These are phyloP conservation scores for Bembecia ichneumoniformis DNA, from an alignment of 2,888 invertebrate genomes.

Conservation along the genomic window DNA sequence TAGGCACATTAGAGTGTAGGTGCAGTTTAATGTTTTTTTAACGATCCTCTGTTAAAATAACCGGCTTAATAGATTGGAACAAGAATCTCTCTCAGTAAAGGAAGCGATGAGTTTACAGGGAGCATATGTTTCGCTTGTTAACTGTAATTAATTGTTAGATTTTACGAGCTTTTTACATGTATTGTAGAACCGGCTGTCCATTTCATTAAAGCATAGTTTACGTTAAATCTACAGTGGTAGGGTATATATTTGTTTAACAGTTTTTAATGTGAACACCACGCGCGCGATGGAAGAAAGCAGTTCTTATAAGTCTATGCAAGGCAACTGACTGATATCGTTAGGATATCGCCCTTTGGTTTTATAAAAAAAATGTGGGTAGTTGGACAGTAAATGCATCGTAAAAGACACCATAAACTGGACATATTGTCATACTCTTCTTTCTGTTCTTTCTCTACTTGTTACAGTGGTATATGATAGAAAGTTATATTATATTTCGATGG, in stretches of 20 bases:
- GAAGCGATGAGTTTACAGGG: conserved; percentile 16
- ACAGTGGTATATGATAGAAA: too few species aligned
- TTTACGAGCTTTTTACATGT: conserved; percentile 21
- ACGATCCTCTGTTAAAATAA: conserved; percentile 13
- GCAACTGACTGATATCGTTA: too few species aligned
- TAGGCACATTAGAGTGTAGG: background rate
- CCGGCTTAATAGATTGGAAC: conserved; percentile 3
- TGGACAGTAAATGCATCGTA: too few species aligned
- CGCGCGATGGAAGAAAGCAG: conserved; percentile 1
- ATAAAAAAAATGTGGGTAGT: too few species aligned
- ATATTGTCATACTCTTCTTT: too few species aligned
- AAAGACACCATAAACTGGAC: too few species aligned
- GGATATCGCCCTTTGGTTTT: too few species aligned
- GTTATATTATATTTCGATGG: too few species aligned
- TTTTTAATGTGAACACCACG: background rate
- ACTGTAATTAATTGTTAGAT: conserved; percentile 16
- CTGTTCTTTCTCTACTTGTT: too few species aligned
- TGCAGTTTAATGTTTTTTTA: conserved; percentile 23
- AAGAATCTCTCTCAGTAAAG: conserved; percentile 15
- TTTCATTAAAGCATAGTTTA: conserved; percentile 2
- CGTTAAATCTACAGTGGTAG: background rate
- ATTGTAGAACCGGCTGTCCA: conserved; percentile 5
- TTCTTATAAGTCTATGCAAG: too few species aligned
- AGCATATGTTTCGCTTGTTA: conserved; percentile 21
- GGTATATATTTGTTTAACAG: too few species aligned